Percentiles rank a stretch among this genome's conserved stretches.
These are phyloP conservation scores for Hemibagrus guttatus DNA, from an alignment of 2,797 vertebrate species.

Conservation along the genomic window DNA sequence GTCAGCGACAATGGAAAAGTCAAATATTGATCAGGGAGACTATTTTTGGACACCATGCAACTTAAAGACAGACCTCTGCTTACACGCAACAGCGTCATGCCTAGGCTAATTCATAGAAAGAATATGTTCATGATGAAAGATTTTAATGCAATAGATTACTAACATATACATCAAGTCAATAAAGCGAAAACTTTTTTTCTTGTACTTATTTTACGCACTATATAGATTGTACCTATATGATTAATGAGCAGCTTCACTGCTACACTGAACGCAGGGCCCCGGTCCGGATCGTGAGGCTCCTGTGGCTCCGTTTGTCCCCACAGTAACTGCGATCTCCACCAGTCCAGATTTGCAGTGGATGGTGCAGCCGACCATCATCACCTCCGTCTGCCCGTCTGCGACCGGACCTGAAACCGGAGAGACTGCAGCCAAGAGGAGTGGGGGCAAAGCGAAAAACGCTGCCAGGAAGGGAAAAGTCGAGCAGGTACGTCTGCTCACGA, in stretches of 20 bases:
- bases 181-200: neutral
- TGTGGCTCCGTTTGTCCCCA: slow-evolving; percentile 86
- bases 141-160: neutral
- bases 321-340: slow-evolving; percentile 90
- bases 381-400: slow-evolving; percentile 85
- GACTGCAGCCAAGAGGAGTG: slow-evolving; percentile 73
- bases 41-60: slow-evolving; percentile 74
- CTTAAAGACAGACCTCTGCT: slow-evolving; percentile 63
- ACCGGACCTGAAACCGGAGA: slow-evolving; percentile 83
- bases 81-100: neutral
- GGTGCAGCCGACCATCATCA: slow-evolving; percentile 90
- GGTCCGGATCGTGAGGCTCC: slow-evolving; percentile 76
- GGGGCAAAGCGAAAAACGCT: slow-evolving; percentile 81
- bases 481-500: slow-evolving; percentile 75
- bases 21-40: slow-evolving; percentile 81
- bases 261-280: slow-evolving; percentile 75
- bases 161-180: neutral
- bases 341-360: slow-evolving; percentile 94
- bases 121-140: neutral
- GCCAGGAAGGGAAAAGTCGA: slow-evolving; percentile 86
- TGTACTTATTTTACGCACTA: neutral
- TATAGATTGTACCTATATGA: slow-evolving; percentile 44
- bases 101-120: slow-evolving; percentile 7
- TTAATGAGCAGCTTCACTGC: slow-evolving; percentile 29
- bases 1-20: slow-evolving; percentile 95